Evolutionary conservation across 2,797 vertebrate genomes (phyloP).

Genomic region (Gastrophryne carolinensis): DNA sequence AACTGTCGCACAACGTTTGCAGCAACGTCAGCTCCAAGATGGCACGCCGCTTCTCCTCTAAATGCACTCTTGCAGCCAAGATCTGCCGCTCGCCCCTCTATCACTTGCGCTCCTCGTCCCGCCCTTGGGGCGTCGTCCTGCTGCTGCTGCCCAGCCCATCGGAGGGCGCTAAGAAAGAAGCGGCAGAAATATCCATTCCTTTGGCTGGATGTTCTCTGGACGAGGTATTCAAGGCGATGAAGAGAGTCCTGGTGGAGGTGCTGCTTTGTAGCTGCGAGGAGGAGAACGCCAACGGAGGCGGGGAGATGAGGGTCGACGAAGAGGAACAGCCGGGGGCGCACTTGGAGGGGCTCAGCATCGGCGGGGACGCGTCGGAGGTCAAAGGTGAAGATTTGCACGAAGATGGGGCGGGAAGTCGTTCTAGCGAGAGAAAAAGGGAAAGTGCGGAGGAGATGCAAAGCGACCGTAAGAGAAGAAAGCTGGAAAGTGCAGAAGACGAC

Average conservation of each 20-base stretch:
- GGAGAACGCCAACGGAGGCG: background rate
- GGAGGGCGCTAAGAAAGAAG: background rate
- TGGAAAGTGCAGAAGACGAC: background rate
- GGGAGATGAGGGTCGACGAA: too few relatives aligned
- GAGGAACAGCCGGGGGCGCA: background rate
- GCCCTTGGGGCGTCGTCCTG: conserved; percentile 84
- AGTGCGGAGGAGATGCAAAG: background rate
- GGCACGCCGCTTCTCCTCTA: conserved; percentile 68
- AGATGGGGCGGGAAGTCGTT: background rate
- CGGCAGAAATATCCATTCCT: conserved; percentile 6
- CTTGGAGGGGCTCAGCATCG: background rate
- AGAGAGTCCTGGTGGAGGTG: conserved; percentile 32
- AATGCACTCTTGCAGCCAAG: conserved; percentile 78
- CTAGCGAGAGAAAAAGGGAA: conserved; percentile 11
- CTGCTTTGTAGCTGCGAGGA: conserved; percentile 25
- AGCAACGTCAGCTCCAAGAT: conserved; percentile 81
- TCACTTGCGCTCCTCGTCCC: conserved; percentile 76
- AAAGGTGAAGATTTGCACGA: background rate
- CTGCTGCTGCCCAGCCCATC: conserved; percentile 64
- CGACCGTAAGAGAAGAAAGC: conserved; percentile 11
- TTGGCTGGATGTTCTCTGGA: background rate
- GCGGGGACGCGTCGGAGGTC: background rate
- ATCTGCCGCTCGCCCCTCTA: conserved; percentile 88
- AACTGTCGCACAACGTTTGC: conserved; percentile 87
- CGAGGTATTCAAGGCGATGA: background rate